Conservation (phyloP, 1,140 invertebrate genomes). For the Pseudoatta argentina region DNA sequence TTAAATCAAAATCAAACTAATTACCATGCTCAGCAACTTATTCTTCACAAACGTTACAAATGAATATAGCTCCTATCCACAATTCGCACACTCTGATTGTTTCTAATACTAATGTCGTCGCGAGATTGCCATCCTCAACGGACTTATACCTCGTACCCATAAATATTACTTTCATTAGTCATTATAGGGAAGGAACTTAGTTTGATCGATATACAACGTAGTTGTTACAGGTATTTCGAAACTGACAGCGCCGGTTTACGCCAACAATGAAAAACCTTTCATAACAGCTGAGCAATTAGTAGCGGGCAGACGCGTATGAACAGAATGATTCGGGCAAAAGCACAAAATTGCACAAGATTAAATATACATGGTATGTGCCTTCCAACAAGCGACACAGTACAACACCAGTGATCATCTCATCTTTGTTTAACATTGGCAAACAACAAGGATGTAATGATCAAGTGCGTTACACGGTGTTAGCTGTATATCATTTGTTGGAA, state of each 20-base stretch:
- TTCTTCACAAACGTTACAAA: neutral
- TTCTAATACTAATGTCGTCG: neutral
- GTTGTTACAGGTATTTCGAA: conserved; percentile 6
- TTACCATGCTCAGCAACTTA: conserved; percentile 33
- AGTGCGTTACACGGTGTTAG: too few species aligned
- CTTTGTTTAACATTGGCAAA: too few species aligned
- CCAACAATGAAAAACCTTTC: neutral
- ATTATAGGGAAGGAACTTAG: neutral
- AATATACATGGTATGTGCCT: too few species aligned
- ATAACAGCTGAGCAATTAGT: neutral
- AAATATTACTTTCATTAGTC: conserved; percentile 5
- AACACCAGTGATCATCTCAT: too few species aligned
- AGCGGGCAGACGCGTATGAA: neutral
- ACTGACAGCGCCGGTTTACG: neutral
- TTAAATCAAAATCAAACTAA: neutral
- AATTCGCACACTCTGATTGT: neutral
- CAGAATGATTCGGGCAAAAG: too few species aligned
- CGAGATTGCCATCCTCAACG: neutral
- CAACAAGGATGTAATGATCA: too few species aligned
- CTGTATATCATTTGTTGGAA: too few species aligned
- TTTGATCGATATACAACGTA: conserved; percentile 43
- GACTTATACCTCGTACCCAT: too few species aligned
- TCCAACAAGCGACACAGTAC: too few species aligned
- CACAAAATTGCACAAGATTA: too few species aligned
- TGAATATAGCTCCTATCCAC: neutral